Base-by-base conservation (phyloP, 2,888 invertebrate genomes). In the Entomobrya proxima region DNA sequence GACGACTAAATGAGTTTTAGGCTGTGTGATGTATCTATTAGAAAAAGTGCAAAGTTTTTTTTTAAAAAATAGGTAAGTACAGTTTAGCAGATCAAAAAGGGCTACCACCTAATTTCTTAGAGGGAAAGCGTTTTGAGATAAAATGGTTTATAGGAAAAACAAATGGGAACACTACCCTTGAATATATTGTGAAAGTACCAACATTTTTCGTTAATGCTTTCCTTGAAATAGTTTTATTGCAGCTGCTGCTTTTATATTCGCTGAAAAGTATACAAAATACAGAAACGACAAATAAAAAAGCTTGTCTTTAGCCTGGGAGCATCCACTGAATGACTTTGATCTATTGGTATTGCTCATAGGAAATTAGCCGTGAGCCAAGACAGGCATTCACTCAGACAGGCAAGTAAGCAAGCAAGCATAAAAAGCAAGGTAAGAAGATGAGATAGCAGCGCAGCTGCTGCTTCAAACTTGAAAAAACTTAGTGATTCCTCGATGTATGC, bases 331-430 rank as follows among this genome's bases (percentile, higher is more conserved):
- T 74, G 83, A 83, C 83, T 83, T 83, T 83, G 83, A 83, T 83
- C 83, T 83, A 83, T 83, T 83, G 83, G 76, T 50, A 83, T 83
- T 75, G 83, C 83, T 83, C 76, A 83, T 75, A 83, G 83, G 83
- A 83, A 83, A 83, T 83, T 83, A 83, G 83, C 83, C 83, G 83
- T 83, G 83, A 83, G 83, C 83, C 83, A 83, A 83, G 50, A 32
- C 81, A 69, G 50, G 40, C 27, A 35, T 21, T 37, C 67, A 18
- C 18, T 77, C 40, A 77, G 77, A n/a, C 27, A 72, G 58, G 58
- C 69, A 72, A 58, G 35, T 5, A 30, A 80, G 37, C 35, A 80
- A 78, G 77, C 32, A 78, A 78, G 27, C n/a, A 55, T 24, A 80
- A 37, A 21, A 81, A 79, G 79, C 44, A 52, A 58, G 44, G 52